A percentile compares a stretch with the other conserved stretches of the same genome.
Evolutionary conservation across 2,113 vertebrate genomes (phyloP).

Genomic region (Apus apus): DNA sequence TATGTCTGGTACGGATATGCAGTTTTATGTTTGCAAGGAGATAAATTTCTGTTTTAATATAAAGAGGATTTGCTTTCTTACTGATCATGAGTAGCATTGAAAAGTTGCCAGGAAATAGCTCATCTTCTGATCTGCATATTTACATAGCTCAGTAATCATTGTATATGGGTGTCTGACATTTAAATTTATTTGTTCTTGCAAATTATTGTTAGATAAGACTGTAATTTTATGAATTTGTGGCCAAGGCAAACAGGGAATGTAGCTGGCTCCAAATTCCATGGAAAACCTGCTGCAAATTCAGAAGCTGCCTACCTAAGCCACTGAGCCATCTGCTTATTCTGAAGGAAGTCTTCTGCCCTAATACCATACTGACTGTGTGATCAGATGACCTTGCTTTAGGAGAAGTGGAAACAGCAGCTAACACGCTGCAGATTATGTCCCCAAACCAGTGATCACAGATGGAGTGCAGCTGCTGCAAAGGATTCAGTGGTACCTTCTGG

Average conservation of each 20-base stretch:
- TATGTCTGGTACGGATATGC: fast-evolving
- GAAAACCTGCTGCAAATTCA: background rate
- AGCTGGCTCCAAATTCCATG: background rate
- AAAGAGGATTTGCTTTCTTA: background rate
- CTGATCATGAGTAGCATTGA: background rate
- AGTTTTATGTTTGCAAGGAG: background rate
- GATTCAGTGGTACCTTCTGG: constrained; percentile 16
- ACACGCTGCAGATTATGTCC: constrained; percentile 21
- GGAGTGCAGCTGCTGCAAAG: constrained; percentile 45
- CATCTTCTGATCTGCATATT: background rate
- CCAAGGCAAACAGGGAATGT: background rate
- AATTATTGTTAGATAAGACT: constrained; percentile 11
- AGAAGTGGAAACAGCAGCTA: background rate
- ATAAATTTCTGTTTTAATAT: background rate
- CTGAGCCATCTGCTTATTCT: constrained; percentile 9
- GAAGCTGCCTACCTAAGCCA: background rate
- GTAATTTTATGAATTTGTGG: background rate
- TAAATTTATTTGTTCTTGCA: constrained; percentile 11
- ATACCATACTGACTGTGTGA: background rate
- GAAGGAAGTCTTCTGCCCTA: background rate
- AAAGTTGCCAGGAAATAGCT: background rate
- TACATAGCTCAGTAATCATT: background rate
- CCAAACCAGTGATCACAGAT: constrained; percentile 21
- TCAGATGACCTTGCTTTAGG: constrained; percentile 36
- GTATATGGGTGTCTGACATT: background rate